These are phyloP conservation scores for Diadegma fenestrale DNA, from an alignment of 2,888 invertebrate genomes.

Conservation along the genomic window DNA sequence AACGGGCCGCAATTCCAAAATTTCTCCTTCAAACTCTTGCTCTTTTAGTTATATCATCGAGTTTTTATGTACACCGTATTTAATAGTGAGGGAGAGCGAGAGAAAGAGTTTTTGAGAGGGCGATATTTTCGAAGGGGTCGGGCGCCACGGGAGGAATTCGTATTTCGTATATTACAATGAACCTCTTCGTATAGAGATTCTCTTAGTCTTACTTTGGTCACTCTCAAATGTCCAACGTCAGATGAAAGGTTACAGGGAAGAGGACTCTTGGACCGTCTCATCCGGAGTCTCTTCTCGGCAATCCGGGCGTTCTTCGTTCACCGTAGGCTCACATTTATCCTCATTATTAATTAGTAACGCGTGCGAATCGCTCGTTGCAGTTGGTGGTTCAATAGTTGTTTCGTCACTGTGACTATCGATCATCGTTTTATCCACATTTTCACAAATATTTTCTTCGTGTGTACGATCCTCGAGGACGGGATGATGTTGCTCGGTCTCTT, in stretches of 20 bases:
- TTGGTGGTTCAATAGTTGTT: background rate
- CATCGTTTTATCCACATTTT: constrained; percentile 38
- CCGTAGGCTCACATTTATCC: constrained; percentile 38
- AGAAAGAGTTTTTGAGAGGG: constrained; percentile 33
- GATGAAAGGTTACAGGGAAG: constrained; percentile 66
- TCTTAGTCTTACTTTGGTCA: constrained; percentile 71
- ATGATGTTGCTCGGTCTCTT: background rate
- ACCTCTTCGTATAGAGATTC: constrained; percentile 62
- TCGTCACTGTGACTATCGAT: constrained; percentile 5
- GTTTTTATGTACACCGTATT: constrained; percentile 70
- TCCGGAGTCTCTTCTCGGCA: constrained; percentile 9
- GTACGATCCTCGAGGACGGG: constrained; percentile 6
- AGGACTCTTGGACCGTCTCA: constrained; percentile 41
- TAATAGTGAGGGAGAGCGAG: constrained; percentile 31
- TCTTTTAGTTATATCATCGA: constrained; percentile 61
- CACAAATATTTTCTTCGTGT: constrained; percentile 27
- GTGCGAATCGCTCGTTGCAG: constrained; percentile 16
- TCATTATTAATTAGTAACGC: constrained; percentile 27
- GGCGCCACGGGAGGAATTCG: constrained; percentile 28
- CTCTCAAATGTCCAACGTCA: constrained; percentile 69
- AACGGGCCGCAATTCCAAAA: constrained; percentile 40
- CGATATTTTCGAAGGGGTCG: constrained; percentile 1
- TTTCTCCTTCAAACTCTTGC: constrained; percentile 38
- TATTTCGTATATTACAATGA: constrained; percentile 66
- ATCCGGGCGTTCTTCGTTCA: constrained; percentile 26